These are phyloP conservation scores for Poeciliopsis retropinna DNA, from an alignment of 2,113 vertebrate genomes.

Conservation along the genomic window DNA sequence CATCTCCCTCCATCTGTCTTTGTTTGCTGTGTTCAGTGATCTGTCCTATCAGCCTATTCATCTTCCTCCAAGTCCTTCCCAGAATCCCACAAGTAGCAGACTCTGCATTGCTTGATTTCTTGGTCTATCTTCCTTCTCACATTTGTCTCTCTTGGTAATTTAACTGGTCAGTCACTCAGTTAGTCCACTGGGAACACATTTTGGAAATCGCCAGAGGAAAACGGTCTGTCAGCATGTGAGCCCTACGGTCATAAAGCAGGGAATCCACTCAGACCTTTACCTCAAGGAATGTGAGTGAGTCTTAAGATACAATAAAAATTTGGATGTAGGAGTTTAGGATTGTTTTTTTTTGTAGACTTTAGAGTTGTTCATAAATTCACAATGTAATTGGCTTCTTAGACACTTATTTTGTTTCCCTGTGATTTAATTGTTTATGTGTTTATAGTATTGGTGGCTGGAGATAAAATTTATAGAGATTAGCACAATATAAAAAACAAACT, in stretches of 20 bases:
- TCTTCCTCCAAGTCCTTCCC: conserved; percentile 61
- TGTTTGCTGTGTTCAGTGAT: conserved; percentile 72
- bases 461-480: too few relatives aligned
- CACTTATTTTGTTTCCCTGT: too few relatives aligned
- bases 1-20: conserved; percentile 73
- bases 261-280: conserved; percentile 27
- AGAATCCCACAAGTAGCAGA: conserved; percentile 33
- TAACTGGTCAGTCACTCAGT: conserved; percentile 39
- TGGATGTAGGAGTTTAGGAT: neutral
- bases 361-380: neutral
- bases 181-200: conserved; percentile 36
- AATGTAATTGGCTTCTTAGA: neutral
- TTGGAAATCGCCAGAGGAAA: conserved; percentile 27
- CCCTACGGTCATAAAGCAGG: conserved; percentile 31
- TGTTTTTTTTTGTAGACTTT: neutral
- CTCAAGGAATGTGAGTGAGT: conserved; percentile 50
- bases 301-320: conserved; percentile 24
- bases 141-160: conserved; percentile 60
- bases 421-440: too few relatives aligned
- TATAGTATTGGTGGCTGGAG: too few relatives aligned
- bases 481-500: neutral
- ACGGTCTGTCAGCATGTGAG: conserved; percentile 3
- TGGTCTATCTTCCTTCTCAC: conserved; percentile 50
- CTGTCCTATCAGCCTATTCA: conserved; percentile 75
- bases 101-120: conserved; percentile 46